Base-by-base conservation (phyloP, 1,140 invertebrate genomes). In the Atta colombica region DNA sequence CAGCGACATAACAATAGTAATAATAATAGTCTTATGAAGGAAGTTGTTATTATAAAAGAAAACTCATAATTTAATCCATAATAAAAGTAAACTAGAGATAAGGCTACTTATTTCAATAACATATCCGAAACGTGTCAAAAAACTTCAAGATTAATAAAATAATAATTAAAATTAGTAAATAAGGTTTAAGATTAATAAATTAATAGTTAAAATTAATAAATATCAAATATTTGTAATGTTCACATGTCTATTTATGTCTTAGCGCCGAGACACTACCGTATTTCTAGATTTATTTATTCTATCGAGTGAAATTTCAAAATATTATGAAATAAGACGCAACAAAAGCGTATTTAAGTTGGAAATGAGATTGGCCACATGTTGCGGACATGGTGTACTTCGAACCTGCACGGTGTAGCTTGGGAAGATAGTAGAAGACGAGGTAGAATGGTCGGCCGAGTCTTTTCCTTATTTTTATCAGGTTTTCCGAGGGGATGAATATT, bases 401-500 rank as follows among this genome's bases (percentile, higher is more conserved):
- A 81, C 77, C 81, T 82, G 74, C 66, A 63, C 81, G 55, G 75
- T 87, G 77, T 78, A 60, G 88, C 86, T 88, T 78, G 49, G 81
- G 85, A 89, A 80, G 66, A 78, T 85, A 68, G 77, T 53, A n/a
- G 45, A 49, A 31, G 55, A 49, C n/a, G 53, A 51, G 60, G 66
- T 68, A 31, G 61, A 82, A 87, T 61, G 69, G 80, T 86, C 74
- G 75, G 53, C 31, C 77, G 66, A 87, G 86, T 71, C 89, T 91
- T 90, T 93, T 91, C 87, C 89, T 93, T 92, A 93, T 94, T 94
- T 94, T 94, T 94, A 94, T 94, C 94, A 92, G 90, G 90, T 92
- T 94, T 94, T 94, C 93, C 91, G 85, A 93, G 90, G 92, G 90
- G 92, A 94, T 94, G 94, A 94, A 94, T 94, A 94, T 94, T 94